A percentile compares a stretch with the other conserved stretches of the same genome.
Conservation (phyloP, 1,140 invertebrate species). For the Drosophila lini region DNA sequence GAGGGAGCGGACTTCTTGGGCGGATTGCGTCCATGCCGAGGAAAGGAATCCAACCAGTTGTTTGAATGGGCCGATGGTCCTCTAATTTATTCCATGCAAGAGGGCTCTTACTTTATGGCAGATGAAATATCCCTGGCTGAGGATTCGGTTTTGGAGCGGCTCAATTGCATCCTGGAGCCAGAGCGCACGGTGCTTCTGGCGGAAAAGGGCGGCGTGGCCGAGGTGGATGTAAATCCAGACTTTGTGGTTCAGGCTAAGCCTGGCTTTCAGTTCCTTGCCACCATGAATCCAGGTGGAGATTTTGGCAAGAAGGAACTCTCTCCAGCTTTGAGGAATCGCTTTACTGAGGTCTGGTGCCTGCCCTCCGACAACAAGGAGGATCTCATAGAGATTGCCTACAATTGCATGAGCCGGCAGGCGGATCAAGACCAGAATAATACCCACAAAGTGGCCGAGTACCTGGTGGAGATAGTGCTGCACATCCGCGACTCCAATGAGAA, state of each 20-base stretch:
- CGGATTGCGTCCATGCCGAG: conserved; percentile 94
- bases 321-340: conserved; percentile 97
- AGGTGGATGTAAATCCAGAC: conserved; percentile 85
- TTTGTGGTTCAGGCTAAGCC: conserved; percentile 89
- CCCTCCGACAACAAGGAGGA: conserved; percentile 87
- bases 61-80: conserved; percentile 99
- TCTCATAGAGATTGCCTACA: conserved; percentile 86
- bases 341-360: conserved; percentile 99
- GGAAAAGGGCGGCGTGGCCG: conserved; percentile 90
- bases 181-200: conserved; percentile 95
- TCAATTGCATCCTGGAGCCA: conserved; percentile 98
- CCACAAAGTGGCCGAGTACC: conserved; percentile 64
- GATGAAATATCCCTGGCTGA: conserved; percentile 99
- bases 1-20: conserved; percentile 99
- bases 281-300: conserved; percentile 99
- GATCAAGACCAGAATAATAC: conserved; percentile 12
- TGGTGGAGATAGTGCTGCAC: conserved; percentile 76
- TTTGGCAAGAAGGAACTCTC: conserved; percentile 99
- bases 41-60: conserved; percentile 85
- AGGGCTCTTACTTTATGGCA: conserved; percentile 95
- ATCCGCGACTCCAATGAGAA: conserved; percentile 85
- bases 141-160: conserved; percentile 98
- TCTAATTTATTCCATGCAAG: conserved; percentile 95
- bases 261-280: conserved; percentile 96
- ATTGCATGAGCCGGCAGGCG: conserved; percentile 63